phyloP scores from a whole-genome alignment of 35 echinoderm and acorn worm species.

The Strongylocentrotus purpuratus region DNA sequence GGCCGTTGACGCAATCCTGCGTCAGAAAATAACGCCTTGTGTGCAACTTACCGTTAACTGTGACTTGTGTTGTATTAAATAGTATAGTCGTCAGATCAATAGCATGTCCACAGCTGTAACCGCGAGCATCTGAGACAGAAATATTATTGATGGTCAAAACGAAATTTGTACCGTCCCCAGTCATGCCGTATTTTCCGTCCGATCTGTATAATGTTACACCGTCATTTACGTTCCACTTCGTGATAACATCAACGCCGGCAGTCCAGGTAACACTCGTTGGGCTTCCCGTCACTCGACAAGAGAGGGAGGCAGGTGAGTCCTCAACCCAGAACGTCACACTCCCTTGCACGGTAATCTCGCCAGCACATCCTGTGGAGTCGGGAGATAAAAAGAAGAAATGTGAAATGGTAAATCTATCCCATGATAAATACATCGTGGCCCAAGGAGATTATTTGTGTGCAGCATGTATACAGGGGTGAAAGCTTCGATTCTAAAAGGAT shows the following conservation, averaged over 20 bases:
- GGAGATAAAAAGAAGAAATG: neutral
- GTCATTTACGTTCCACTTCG: neutral
- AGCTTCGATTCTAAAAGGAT: too few relatives aligned
- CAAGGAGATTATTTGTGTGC: too few relatives aligned
- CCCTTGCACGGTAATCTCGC: neutral
- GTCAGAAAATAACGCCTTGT: too few relatives aligned
- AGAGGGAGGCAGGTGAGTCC: neutral
- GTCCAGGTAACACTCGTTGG: neutral
- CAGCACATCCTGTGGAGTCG: neutral
- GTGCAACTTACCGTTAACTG: neutral
- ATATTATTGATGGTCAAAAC: neutral
- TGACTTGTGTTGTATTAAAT: neutral
- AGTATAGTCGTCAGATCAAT: rapidly evolving
- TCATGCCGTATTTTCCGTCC: neutral
- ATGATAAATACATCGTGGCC: neutral
- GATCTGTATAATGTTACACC: neutral
- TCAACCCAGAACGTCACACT: neutral
- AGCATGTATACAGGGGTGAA: too few relatives aligned
- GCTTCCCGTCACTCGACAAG: neutral
- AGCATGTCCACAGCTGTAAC: neutral
- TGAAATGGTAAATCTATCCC: neutral
- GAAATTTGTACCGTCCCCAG: neutral
- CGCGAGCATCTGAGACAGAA: neutral
- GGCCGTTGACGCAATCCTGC: too few relatives aligned
- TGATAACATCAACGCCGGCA: neutral